phyloP scores from a whole-genome alignment of 2,888 invertebrate genomes.

The Melieria crassipennis region DNA sequence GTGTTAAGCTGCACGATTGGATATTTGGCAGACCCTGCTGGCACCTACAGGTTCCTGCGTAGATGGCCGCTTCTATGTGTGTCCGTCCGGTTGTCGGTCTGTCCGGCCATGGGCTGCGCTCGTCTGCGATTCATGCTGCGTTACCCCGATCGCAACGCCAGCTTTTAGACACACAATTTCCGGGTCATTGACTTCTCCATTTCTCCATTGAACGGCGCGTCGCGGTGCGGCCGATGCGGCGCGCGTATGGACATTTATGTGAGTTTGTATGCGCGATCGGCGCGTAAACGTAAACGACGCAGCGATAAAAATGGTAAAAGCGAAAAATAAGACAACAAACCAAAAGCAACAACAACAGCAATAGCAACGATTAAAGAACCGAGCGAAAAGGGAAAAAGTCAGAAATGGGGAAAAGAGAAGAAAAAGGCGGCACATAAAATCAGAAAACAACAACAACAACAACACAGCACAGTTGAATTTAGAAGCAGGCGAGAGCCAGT shows the following conservation, averaged over 20 bases:
- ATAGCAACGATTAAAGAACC: conserved; percentile 30
- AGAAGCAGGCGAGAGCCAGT: too few relatives aligned
- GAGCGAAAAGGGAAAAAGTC: conserved; percentile 13
- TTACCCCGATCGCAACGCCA: conserved; percentile 37
- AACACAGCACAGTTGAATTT: conserved; percentile 32
- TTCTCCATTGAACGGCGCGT: conserved; percentile 58
- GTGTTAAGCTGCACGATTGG: too few relatives aligned
- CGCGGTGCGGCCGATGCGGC: conserved; percentile 33
- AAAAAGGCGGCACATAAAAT: conserved; percentile 22
- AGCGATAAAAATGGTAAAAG: conserved; percentile 29
- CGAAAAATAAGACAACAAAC: conserved; percentile 15
- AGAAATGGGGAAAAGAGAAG: conserved; percentile 6
- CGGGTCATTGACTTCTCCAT: conserved; percentile 64
- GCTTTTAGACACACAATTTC: conserved; percentile 63
- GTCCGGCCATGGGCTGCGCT: conserved; percentile 2
- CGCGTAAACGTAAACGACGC: conserved; percentile 18
- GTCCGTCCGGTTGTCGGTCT: conserved; percentile 25
- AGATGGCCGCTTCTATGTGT: conserved; percentile 18
- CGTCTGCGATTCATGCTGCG: conserved; percentile 47
- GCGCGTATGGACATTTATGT: conserved; percentile 27
- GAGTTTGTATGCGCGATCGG: conserved; percentile 17
- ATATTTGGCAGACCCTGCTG: too few relatives aligned
- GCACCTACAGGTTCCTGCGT: background rate
- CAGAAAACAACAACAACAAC: conserved; percentile 49
- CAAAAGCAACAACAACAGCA: conserved; percentile 43